Conservation (phyloP, 1,140 invertebrate species). For the Colletes latitarsis region DNA sequence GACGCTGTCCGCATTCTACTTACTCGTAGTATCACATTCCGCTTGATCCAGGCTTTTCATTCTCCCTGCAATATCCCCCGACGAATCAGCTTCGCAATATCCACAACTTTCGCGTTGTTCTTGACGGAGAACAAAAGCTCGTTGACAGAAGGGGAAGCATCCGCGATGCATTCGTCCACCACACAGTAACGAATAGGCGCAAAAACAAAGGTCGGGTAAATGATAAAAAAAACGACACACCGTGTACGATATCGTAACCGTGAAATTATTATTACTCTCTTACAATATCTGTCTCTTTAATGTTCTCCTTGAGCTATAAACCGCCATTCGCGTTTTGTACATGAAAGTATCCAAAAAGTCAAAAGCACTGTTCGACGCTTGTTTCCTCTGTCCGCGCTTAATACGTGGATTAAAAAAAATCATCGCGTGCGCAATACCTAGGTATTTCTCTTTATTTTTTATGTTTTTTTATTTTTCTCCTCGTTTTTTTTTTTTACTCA, state of each 20-base stretch:
- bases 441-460: constrained; percentile 12
- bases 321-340: constrained; percentile 62
- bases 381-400: constrained; percentile 32
- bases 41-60: no score
- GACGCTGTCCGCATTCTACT: no score
- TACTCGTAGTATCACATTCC: no score
- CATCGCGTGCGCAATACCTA: constrained; percentile 18
- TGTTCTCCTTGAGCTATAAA: constrained; percentile 64
- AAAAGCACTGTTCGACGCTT: constrained; percentile 59
- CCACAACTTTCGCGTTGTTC: no score
- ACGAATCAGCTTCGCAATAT: no score
- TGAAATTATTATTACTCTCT: constrained; percentile 69
- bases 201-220: not conserved
- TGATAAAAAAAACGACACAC: constrained; percentile 8
- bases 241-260: constrained; percentile 61
- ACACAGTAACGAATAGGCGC: not conserved
- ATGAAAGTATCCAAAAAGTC: constrained; percentile 66
- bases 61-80: no score
- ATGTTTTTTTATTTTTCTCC: constrained; percentile 10
- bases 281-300: constrained; percentile 68
- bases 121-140: no score
- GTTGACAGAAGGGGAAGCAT: no score
- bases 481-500: not conserved
- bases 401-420: constrained; percentile 42
- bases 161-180: no score